Evolutionary conservation across 2,797 vertebrate genomes (phyloP).

Genomic region (Hylomyscus alleni): DNA sequence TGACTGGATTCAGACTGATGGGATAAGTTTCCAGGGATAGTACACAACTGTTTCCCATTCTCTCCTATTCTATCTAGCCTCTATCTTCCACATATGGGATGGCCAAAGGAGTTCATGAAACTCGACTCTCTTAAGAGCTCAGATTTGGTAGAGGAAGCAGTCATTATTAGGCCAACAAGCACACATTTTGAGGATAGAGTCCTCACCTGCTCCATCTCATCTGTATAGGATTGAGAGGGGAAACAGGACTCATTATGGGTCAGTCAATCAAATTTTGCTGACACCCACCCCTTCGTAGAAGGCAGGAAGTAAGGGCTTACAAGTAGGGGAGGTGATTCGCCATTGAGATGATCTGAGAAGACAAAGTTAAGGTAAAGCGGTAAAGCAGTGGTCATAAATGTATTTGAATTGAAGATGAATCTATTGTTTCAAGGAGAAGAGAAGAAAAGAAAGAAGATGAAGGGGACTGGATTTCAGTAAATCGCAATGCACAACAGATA

Average conservation of each 20-base stretch:
- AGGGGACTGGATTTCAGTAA: constrained; percentile 51
- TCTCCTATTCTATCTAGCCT: background rate
- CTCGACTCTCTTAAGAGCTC: background rate
- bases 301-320: background rate
- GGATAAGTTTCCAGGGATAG: constrained; percentile 42
- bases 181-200: background rate
- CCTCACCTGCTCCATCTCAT: background rate
- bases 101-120: background rate
- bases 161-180: background rate
- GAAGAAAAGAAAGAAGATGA: background rate
- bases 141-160: constrained; percentile 20
- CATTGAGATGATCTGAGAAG: background rate
- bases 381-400: background rate
- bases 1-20: constrained; percentile 37
- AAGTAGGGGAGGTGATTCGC: background rate
- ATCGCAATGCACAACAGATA: background rate
- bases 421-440: constrained; percentile 21
- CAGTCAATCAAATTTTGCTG: constrained; percentile 22
- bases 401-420: constrained; percentile 21
- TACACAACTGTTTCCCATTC: constrained; percentile 25
- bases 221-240: background rate
- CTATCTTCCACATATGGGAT: background rate
- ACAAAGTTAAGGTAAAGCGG: constrained; percentile 36
- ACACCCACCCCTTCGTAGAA: constrained; percentile 44
- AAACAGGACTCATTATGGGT: background rate